These are phyloP conservation scores for Tragelaphus buxtoni DNA, from an alignment of 2,113 vertebrate species.

Conservation along the genomic window DNA sequence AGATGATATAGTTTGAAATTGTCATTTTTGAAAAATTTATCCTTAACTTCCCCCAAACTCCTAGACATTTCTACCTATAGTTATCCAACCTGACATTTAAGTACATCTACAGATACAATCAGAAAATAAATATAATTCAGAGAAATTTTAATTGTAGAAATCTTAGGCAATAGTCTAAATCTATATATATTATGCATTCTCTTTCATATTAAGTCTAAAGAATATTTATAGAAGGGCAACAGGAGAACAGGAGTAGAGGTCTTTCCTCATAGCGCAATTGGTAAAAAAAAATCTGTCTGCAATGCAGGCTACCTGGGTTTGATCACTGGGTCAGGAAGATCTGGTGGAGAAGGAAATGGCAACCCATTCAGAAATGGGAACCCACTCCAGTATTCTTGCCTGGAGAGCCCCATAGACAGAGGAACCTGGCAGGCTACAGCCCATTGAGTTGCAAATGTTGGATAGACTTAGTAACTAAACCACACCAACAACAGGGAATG, in stretches of 20 bases:
- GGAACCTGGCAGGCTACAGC: background rate
- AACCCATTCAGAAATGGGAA: background rate
- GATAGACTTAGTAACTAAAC: background rate
- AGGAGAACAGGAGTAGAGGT: background rate
- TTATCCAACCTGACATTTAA: background rate
- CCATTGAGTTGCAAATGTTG: background rate
- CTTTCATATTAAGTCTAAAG: background rate
- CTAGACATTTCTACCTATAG: background rate
- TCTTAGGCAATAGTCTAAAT: background rate
- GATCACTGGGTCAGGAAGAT: background rate
- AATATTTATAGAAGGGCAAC: background rate
- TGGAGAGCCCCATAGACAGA: background rate
- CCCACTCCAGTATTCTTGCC: background rate
- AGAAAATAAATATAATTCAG: background rate
- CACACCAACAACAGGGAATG: background rate
- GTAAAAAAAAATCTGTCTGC: background rate
- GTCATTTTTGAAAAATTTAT: background rate
- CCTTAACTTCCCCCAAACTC: background rate
- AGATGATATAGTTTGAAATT: background rate
- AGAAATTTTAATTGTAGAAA: background rate
- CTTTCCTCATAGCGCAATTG: background rate
- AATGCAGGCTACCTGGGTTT: background rate
- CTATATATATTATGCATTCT: background rate
- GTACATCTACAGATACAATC: background rate
- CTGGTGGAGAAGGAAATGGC: background rate